Conservation (phyloP, 2,888 invertebrate species). For the Deroplatys truncata region DNA sequence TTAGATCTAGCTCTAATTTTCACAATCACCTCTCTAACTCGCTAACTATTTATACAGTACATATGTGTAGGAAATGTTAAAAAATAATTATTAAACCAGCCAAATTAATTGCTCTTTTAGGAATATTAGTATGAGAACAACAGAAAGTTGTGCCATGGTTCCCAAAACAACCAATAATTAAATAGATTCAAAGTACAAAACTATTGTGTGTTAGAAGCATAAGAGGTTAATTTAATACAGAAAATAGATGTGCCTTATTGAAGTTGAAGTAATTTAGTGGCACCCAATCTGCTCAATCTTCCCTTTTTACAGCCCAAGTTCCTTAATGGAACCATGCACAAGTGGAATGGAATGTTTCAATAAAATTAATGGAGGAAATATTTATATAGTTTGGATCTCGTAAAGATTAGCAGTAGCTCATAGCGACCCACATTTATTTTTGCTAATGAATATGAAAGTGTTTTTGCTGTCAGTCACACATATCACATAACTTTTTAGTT, state of each 20-base stretch:
- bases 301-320: not conserved
- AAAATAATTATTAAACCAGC: not conserved
- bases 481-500: not conserved
- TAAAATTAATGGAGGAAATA: not conserved
- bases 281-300: not conserved
- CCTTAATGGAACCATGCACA: not conserved
- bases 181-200: not conserved
- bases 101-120: not conserved
- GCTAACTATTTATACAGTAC: slow-evolving; percentile 19
- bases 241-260: not conserved
- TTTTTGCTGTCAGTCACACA: not conserved
- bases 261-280: not conserved
- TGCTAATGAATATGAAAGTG: not conserved
- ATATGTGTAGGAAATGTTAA: slow-evolving; percentile 13
- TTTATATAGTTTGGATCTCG: not conserved
- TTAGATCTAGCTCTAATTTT: slow-evolving; percentile 12
- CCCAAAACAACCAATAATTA: not conserved
- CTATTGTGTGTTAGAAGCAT: not conserved
- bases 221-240: not conserved
- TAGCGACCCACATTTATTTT: not conserved
- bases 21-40: slow-evolving; percentile 16
- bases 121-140: not conserved
- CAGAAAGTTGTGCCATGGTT: not conserved
- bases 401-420: not conserved
- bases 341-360: not conserved